These are phyloP conservation scores for Brachionus asplanchnoidis DNA, from an alignment of 1,140 invertebrate genomes.

Conservation along the genomic window DNA sequence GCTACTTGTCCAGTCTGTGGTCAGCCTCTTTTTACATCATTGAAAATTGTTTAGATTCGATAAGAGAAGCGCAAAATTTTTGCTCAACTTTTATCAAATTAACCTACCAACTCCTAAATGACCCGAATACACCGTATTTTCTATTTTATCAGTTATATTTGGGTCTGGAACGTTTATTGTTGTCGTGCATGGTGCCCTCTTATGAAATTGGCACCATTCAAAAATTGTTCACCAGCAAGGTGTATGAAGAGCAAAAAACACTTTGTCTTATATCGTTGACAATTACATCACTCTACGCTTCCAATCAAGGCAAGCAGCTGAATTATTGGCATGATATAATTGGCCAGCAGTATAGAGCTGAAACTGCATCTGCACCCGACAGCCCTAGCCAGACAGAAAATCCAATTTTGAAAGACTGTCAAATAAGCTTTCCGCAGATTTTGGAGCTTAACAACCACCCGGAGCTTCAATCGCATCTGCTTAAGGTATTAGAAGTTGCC, in stretches of 20 bases:
- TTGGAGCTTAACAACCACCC: conserved; percentile 15
- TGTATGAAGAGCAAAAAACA: conserved; percentile 21
- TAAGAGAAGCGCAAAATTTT: conserved; percentile 51
- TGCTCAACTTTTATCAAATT: conserved; percentile 31
- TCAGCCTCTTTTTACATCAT: conserved; percentile 67
- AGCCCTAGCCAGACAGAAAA: not conserved
- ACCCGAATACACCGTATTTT: conserved; percentile 24
- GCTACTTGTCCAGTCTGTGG: conserved; percentile 59
- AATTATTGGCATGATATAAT: conserved; percentile 41
- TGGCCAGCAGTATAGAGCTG: not conserved
- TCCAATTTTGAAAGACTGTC: not conserved
- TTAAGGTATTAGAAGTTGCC: conserved; percentile 30
- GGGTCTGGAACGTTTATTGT: conserved; percentile 2
- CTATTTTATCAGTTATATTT: conserved; percentile 31
- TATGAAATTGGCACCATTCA: conserved; percentile 13
- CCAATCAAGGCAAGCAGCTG: not conserved
- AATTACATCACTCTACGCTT: conserved; percentile 15
- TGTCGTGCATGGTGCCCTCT: conserved; percentile 21
- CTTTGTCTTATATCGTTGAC: conserved; percentile 19
- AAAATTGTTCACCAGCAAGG: not conserved
- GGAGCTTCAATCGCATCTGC: conserved; percentile 11
- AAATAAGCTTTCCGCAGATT: conserved; percentile 21
- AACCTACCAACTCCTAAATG: conserved; percentile 26
- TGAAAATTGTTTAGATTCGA: conserved; percentile 60
- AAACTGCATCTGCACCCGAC: not conserved